phyloP scores from a whole-genome alignment of 2,113 vertebrate species.

The Haemorhous mexicanus region DNA sequence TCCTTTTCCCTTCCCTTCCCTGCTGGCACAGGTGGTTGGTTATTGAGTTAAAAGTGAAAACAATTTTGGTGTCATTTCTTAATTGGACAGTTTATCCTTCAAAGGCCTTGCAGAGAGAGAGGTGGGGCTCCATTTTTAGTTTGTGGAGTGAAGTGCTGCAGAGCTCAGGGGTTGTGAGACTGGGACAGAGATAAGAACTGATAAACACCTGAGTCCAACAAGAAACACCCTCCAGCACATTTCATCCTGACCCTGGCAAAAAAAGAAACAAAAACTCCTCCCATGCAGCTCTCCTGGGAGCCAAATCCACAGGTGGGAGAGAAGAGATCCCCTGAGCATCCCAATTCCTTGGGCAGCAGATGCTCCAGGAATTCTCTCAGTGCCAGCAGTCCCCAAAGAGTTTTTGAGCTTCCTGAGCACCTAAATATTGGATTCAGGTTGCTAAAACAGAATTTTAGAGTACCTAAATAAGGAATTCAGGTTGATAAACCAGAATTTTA shows the following conservation, averaged over 20 bases:
- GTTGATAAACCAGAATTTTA: too few relatives aligned
- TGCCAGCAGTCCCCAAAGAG: background rate
- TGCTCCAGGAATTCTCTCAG: background rate
- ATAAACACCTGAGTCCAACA: background rate
- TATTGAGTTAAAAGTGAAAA: background rate
- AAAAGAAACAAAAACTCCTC: background rate
- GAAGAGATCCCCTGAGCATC: background rate
- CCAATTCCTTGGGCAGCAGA: background rate
- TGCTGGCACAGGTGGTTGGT: background rate
- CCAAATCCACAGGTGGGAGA: background rate
- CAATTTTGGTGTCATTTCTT: background rate
- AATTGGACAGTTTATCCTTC: background rate
- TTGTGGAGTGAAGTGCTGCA: background rate
- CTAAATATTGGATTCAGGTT: too few relatives aligned
- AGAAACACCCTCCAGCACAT: background rate
- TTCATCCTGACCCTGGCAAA: background rate
- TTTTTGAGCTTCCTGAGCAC: background rate
- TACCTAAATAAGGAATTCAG: too few relatives aligned
- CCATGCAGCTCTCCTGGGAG: background rate
- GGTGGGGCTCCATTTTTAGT: background rate
- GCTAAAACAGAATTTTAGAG: background rate
- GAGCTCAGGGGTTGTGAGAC: background rate
- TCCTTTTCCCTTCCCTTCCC: too few relatives aligned
- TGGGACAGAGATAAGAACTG: background rate
- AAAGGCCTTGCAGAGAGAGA: background rate